phyloP scores from a whole-genome alignment of 2,888 invertebrate species.

The Beris morrisii region DNA sequence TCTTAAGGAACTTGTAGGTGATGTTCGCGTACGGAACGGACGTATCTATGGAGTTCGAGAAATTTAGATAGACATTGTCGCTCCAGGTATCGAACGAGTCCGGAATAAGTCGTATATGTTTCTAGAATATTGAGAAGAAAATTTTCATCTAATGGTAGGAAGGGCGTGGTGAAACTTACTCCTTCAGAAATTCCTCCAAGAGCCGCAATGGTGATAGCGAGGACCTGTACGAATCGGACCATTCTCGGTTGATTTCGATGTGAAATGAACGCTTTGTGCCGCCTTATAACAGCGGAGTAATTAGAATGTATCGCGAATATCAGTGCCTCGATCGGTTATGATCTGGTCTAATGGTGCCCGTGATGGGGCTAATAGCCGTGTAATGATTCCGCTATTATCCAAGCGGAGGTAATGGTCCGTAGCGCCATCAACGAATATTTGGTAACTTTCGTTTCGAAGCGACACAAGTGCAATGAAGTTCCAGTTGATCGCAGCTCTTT shows the following conservation, averaged over 20 bases:
- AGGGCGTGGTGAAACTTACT: neutral
- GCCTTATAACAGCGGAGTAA: slow-evolving; percentile 19
- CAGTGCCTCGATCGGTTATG: slow-evolving; percentile 16
- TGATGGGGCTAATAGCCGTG: neutral
- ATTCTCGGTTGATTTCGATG: neutral
- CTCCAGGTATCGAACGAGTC: slow-evolving; percentile 50
- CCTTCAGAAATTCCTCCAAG: neutral
- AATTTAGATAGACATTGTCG: slow-evolving; percentile 47
- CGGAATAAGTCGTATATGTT: slow-evolving; percentile 51
- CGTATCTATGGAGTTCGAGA: slow-evolving; percentile 46
- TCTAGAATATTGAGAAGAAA: slow-evolving; percentile 42
- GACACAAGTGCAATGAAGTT: too few relatives aligned
- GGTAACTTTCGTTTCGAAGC: neutral
- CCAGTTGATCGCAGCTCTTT: too few relatives aligned
- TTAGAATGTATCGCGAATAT: slow-evolving; percentile 10
- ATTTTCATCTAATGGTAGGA: neutral
- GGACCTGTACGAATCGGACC: neutral
- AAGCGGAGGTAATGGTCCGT: slow-evolving; percentile 18
- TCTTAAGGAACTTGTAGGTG: slow-evolving; percentile 48
- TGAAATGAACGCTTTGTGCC: slow-evolving; percentile 1
- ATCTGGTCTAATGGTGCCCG: slow-evolving; percentile 21
- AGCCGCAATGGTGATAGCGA: neutral
- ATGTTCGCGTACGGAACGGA: slow-evolving; percentile 50
- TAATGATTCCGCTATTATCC: slow-evolving; percentile 9
- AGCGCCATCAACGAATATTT: neutral